Evolutionary conservation across 53 echinoderm and acorn worm genomes (phyloP).

Genomic region (Stichopus horrens): DNA sequence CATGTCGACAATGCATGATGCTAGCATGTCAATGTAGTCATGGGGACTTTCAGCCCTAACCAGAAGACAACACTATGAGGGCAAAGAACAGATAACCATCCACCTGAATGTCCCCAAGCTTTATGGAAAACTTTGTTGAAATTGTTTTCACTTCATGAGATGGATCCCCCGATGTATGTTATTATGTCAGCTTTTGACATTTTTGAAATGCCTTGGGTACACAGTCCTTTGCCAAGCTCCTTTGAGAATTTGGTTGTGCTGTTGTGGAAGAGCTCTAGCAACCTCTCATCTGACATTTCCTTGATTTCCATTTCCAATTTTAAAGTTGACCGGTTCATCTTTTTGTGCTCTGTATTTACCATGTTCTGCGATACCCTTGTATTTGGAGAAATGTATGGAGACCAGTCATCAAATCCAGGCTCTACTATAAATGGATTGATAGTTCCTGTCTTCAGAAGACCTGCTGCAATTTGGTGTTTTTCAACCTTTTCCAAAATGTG

Average conservation of each 20-base stretch:
- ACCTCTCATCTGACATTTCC: slow-evolving; percentile 18
- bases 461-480: not conserved
- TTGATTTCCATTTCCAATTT: slow-evolving; percentile 27
- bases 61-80: slow-evolving; percentile 4
- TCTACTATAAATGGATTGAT: not conserved
- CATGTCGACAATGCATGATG: slow-evolving; percentile 27
- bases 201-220: not conserved
- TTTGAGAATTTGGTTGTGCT: slow-evolving; percentile 5
- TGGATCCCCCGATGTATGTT: not conserved
- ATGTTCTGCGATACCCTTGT: not conserved
- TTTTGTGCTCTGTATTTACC: slow-evolving; percentile 35
- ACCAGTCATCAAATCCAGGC: slow-evolving; percentile 6
- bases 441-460: not conserved
- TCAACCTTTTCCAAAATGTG: slow-evolving; percentile 37
- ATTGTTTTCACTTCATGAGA: slow-evolving; percentile 8
- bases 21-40: slow-evolving; percentile 33
- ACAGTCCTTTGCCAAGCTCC: slow-evolving; percentile 29
- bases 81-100: slow-evolving; percentile 23
- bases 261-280: not conserved
- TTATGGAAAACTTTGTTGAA: slow-evolving; percentile 37
- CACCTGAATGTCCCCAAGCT: slow-evolving; percentile 29
- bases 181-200: slow-evolving; percentile 17
- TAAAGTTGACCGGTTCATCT: not conserved
- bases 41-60: slow-evolving; percentile 40
- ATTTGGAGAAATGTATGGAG: slow-evolving; percentile 17